Evolutionary conservation across 2,113 vertebrate genomes (phyloP).

Genomic region (Reinhardtius hippoglossoides): DNA sequence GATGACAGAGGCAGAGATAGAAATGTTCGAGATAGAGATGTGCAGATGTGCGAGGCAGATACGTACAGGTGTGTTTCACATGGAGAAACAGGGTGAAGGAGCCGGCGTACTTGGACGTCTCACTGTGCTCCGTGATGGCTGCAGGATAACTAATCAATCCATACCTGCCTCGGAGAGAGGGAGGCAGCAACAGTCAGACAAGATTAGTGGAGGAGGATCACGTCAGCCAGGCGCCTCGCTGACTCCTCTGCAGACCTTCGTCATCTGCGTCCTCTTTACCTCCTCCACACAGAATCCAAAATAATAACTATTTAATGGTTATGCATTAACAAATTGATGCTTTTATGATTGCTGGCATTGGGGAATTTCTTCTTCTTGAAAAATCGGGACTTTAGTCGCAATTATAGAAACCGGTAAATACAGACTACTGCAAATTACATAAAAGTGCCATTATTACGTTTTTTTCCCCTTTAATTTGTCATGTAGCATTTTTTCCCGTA

Average conservation of each 20-base stretch:
- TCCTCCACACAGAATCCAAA: constrained; percentile 1
- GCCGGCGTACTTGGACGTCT: constrained; percentile 22
- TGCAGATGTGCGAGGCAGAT: constrained; percentile 63
- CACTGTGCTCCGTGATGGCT: constrained; percentile 47
- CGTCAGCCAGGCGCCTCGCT: constrained; percentile 35
- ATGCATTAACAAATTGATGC: neutral
- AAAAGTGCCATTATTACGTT: neutral
- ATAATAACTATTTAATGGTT: neutral
- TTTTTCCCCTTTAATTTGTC: neutral
- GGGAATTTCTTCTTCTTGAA: constrained; percentile 16
- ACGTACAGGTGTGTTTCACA: constrained; percentile 59
- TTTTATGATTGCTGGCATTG: constrained; percentile 14
- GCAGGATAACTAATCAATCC: constrained; percentile 76
- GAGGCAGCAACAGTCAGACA: constrained; percentile 44
- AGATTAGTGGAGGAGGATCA: constrained; percentile 57
- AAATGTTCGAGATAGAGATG: constrained; percentile 58
- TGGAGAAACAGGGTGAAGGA: constrained; percentile 11
- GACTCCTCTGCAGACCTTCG: constrained; percentile 40
- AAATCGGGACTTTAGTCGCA: constrained; percentile 7
- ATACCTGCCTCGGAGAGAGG: constrained; percentile 52
- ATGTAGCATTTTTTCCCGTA: too few relatives aligned
- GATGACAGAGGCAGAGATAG: constrained; percentile 58
- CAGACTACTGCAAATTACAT: neutral
- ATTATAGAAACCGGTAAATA: neutral
- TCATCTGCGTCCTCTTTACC: constrained; percentile 23